A percentile compares a stretch with the other conserved stretches of the same genome.
These are phyloP conservation scores for Brachionus asplanchnoidis DNA, from an alignment of 1,140 invertebrate genomes.

Conservation along the genomic window DNA sequence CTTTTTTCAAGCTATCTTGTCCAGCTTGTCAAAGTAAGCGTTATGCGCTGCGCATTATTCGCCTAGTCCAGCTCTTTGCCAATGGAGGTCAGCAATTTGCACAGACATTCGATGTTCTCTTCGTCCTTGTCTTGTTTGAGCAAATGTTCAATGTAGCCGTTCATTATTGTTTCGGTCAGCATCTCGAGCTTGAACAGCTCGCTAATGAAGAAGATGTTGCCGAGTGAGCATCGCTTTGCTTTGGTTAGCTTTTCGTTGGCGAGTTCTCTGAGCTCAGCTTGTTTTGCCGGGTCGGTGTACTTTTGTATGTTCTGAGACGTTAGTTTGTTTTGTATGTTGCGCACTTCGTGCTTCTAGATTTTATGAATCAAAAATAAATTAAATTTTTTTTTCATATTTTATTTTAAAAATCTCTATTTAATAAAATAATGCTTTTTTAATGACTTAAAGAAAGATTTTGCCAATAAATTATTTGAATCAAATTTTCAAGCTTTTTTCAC, in stretches of 20 bases:
- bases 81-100: constrained; percentile 80
- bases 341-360: too few relatives aligned
- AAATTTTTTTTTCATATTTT: too few relatives aligned
- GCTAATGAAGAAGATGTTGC: constrained; percentile 69
- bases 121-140: constrained; percentile 70
- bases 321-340: too few relatives aligned
- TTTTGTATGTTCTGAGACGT: too few relatives aligned
- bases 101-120: constrained; percentile 85
- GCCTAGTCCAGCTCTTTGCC: constrained; percentile 58
- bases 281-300: constrained; percentile 44
- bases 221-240: constrained; percentile 73
- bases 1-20: constrained; percentile 51
- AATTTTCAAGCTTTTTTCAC: too few relatives aligned
- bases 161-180: constrained; percentile 82
- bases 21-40: constrained; percentile 66
- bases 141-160: constrained; percentile 73
- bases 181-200: constrained; percentile 88
- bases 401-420: too few relatives aligned
- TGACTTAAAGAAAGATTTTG: too few relatives aligned
- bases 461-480: too few relatives aligned
- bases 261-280: constrained; percentile 57
- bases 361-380: too few relatives aligned
- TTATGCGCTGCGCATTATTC: constrained; percentile 48
- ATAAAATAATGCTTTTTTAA: too few relatives aligned
- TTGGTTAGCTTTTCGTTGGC: constrained; percentile 70